Evolutionary conservation across 2,888 invertebrate species (phyloP), one percentile per base, ranked within the genome.

Genomic region (Fragum sueziense): DNA sequence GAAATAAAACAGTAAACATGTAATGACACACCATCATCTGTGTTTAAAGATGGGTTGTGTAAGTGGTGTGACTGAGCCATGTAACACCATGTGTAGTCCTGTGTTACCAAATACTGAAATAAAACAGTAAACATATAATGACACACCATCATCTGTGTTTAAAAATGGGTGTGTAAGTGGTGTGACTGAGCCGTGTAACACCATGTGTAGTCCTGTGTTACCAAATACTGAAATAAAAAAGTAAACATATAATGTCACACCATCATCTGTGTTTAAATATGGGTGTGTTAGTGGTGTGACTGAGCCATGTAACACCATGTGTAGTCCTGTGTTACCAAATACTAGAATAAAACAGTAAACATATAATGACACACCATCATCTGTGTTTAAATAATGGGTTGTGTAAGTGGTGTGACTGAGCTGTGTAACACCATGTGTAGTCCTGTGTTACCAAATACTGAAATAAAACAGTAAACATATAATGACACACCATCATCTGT

Each of bases 61-160:
- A 52, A 88, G 65, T 20, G 91, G 89, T 41, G 70, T 57, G 22
- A 91, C 92, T 61, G 86, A 80, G 14, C 92, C 92, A 78, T 87
- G 85, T 69, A 92, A 76, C 1, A 92, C 86, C 87, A 92, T 82
- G 80, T 92, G 90, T 59, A 92, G 78, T 1, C 92, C 92, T 37
- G 89, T 88, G 78, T 90, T 91, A 6, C 92, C 92, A 89, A 91
- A 92, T 54, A 92, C 92, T 92, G 88, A n/a, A n/a, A n/a, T n/a
- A n/a, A n/a, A n/a, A n/a, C n/a, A n/a, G n/a, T n/a, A n/a, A n/a
- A n/a, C n/a, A n/a, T n/a, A n/a, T 7, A 84, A 74, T 9, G 85
- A 79, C 22, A 80, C 82, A 2, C 85, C 77, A 20, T 79, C 71
- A 59, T 85, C 84, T 33, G 71, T 76, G 34, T 86, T 88, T 2